Conservation (phyloP, 2,797 vertebrate genomes). For the Falco concolor region DNA sequence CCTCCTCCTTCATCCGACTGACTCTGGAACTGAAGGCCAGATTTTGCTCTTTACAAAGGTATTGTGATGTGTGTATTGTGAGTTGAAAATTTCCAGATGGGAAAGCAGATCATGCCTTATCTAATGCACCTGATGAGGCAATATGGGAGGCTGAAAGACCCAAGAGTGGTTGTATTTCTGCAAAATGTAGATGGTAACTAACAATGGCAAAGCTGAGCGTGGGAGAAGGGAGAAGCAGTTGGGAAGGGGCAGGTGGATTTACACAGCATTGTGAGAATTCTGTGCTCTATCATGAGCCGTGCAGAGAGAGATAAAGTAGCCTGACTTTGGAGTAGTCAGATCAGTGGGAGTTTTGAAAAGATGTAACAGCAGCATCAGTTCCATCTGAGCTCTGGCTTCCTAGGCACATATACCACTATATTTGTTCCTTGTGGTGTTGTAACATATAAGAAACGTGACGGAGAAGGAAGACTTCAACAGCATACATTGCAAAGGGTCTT, state of each 20-base stretch:
- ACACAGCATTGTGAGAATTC: neutral
- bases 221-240: neutral
- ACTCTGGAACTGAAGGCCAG: slow-evolving; percentile 86
- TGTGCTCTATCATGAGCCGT: neutral
- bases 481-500: neutral
- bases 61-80: neutral
- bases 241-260: neutral
- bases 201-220: neutral
- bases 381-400: neutral
- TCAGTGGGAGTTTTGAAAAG: neutral
- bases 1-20: slow-evolving; percentile 86
- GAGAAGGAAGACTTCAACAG: neutral
- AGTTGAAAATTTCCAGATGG: neutral
- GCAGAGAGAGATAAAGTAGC: neutral
- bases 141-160: neutral
- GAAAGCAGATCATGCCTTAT: neutral
- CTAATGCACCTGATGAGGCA: neutral
- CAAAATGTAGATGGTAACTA: neutral
- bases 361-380: neutral
- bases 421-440: neutral
- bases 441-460: neutral
- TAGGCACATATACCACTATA: neutral
- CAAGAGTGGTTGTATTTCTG: neutral
- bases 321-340: neutral
- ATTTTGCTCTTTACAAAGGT: slow-evolving; percentile 87